Percentiles rank a stretch among this genome's conserved stretches.
Evolutionary conservation across 2,888 invertebrate species (phyloP).

Genomic region (Macrophya alboannulata): DNA sequence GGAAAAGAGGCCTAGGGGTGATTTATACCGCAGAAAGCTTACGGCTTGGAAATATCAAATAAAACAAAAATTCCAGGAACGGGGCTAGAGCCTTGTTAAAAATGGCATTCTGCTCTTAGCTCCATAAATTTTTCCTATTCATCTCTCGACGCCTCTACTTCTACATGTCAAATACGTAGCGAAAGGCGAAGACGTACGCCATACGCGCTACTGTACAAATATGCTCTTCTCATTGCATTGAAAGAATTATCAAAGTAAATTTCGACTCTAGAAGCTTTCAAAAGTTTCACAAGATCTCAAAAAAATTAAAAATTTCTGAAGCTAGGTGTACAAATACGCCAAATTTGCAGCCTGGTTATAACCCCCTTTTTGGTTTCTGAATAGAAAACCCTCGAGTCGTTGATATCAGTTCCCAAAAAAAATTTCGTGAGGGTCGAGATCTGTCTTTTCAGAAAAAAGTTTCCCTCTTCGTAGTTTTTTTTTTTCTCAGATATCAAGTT

Average conservation of each 20-base stretch:
- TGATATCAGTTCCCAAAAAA: not conserved
- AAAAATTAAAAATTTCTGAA: not conserved
- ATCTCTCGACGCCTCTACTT: not conserved
- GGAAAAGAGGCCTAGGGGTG: not conserved
- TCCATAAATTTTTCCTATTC: conserved; percentile 23
- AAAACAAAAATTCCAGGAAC: not conserved
- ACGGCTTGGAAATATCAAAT: not conserved
- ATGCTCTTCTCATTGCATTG: not conserved
- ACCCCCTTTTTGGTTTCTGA: not conserved
- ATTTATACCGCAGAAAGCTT: not conserved
- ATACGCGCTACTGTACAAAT: not conserved
- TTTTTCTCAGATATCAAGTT: not conserved
- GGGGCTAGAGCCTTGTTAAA: conserved; percentile 9
- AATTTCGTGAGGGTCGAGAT: not conserved
- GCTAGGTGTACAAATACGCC: not conserved
- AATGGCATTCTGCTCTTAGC: not conserved
- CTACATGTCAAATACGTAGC: not conserved
- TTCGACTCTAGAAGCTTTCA: not conserved
- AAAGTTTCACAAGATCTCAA: not conserved
- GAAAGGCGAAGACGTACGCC: not conserved
- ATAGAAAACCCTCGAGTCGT: not conserved
- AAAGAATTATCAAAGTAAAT: not conserved
- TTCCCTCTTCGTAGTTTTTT: not conserved
- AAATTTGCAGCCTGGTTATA: not conserved
- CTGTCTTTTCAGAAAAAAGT: not conserved